phyloP scores from a whole-genome alignment of 2,888 invertebrate species.

The Noctua fimbriata region DNA sequence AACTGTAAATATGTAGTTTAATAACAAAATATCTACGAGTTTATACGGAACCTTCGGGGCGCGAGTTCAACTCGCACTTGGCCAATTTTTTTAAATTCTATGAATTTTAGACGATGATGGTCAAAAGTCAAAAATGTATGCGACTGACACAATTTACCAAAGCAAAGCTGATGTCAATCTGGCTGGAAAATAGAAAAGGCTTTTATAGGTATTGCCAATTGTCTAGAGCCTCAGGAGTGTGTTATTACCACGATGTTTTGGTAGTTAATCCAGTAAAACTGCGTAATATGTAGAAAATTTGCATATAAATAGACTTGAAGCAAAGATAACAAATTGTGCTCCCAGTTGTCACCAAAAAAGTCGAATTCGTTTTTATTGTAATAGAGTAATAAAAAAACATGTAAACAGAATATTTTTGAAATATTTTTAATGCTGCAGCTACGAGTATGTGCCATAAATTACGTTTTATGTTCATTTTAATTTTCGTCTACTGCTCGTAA shows the following conservation, averaged over 20 bases:
- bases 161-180: too few species aligned
- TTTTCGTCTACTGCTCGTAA: background rate
- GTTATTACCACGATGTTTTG: slow-evolving; percentile 14
- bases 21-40: too few species aligned
- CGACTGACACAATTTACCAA: background rate
- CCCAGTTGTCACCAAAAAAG: slow-evolving; percentile 8
- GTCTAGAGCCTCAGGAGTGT: background rate
- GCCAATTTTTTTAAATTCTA: background rate
- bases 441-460: slow-evolving; percentile 2
- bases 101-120: background rate
- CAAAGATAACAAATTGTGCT: background rate
- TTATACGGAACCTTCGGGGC: too few species aligned
- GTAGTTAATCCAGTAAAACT: background rate
- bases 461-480: background rate
- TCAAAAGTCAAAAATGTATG: background rate
- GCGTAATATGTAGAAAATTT: slow-evolving; percentile 16
- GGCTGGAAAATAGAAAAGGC: too few species aligned
- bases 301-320: slow-evolving; percentile 25
- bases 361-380: slow-evolving; percentile 14
- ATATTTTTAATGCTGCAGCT: slow-evolving; percentile 1
- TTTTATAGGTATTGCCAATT: background rate
- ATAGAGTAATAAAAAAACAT: slow-evolving; percentile 11
- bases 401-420: slow-evolving; percentile 4
- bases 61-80: too few species aligned
- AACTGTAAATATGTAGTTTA: too few species aligned